Percentiles rank a stretch among this genome's conserved stretches.
These are phyloP conservation scores for Eupithecia inturbata DNA, from an alignment of 2,888 invertebrate species.

Conservation along the genomic window DNA sequence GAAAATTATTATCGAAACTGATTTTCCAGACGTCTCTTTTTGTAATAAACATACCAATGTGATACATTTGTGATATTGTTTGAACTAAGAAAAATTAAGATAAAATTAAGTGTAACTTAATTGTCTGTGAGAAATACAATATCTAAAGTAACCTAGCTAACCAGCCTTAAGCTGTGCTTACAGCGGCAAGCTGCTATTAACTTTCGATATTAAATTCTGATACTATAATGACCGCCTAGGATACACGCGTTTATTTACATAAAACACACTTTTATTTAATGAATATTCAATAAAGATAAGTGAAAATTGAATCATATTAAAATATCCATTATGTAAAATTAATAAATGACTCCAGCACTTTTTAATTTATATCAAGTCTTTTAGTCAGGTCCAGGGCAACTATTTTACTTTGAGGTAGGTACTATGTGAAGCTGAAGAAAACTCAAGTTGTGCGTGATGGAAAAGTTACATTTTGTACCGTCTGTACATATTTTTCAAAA, in stretches of 20 bases:
- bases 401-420: neutral
- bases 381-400: neutral
- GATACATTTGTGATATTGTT: too few relatives aligned
- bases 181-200: conserved; percentile 65
- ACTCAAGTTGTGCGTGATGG: neutral
- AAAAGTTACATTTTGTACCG: neutral
- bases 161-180: conserved; percentile 10
- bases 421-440: neutral
- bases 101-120: too few relatives aligned
- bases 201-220: conserved; percentile 67
- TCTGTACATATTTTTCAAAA: neutral
- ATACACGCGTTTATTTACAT: conserved; percentile 33
- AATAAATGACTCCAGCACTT: neutral
- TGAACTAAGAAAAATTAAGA: too few relatives aligned
- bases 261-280: conserved; percentile 30
- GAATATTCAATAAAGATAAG: conserved; percentile 17
- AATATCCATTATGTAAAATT: neutral
- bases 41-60: too few relatives aligned
- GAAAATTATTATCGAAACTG: too few relatives aligned
- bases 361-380: neutral
- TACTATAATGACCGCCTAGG: conserved; percentile 62
- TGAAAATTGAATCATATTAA: conserved; percentile 12
- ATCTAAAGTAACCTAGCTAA: conserved; percentile 8
- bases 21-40: too few relatives aligned
- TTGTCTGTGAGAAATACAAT: neutral